These are phyloP conservation scores for Aspidiotus destructor DNA, from an alignment of 2,888 invertebrate species.

Conservation along the genomic window DNA sequence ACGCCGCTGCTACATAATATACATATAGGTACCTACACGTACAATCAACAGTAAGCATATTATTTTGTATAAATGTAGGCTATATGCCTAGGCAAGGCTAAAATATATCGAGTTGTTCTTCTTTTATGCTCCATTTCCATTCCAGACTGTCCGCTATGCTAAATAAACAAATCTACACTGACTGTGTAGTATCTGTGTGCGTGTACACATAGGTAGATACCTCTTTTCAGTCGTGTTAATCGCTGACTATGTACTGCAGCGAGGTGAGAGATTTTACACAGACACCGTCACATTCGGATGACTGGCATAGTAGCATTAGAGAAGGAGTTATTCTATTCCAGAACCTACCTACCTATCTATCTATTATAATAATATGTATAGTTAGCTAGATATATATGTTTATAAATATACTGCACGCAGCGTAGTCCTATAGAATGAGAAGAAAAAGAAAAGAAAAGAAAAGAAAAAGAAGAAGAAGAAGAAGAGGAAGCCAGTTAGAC, in stretches of 20 bases:
- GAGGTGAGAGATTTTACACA: slow-evolving; percentile 33
- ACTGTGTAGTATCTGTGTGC: too few species aligned
- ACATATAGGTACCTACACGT: too few species aligned
- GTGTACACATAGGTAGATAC: too few species aligned
- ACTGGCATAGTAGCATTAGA: slow-evolving; percentile 3
- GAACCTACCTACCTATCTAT: too few species aligned
- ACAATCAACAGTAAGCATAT: too few species aligned
- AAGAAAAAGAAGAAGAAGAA: slow-evolving; percentile 7
- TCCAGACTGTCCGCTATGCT: slow-evolving; percentile 26
- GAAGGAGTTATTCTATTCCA: too few species aligned
- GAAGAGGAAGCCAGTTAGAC: slow-evolving; percentile 30
- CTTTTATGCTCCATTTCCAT: slow-evolving; percentile 21
- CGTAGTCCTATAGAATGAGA: too few species aligned
- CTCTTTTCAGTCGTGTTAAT: slow-evolving; percentile 30
- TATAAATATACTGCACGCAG: too few species aligned
- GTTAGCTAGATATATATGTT: too few species aligned
- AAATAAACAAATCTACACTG: slow-evolving; percentile 29
- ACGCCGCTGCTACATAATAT: too few species aligned
- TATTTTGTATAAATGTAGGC: too few species aligned
- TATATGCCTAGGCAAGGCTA: background rate
- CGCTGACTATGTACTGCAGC: slow-evolving; percentile 22
- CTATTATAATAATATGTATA: too few species aligned
- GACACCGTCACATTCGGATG: slow-evolving; percentile 23
- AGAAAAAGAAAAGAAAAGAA: slow-evolving; percentile 5
- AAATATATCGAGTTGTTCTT: slow-evolving; percentile 20